These are phyloP conservation scores for Dromius quadrimaculatus DNA, from an alignment of 2,888 invertebrate genomes.

Conservation along the genomic window DNA sequence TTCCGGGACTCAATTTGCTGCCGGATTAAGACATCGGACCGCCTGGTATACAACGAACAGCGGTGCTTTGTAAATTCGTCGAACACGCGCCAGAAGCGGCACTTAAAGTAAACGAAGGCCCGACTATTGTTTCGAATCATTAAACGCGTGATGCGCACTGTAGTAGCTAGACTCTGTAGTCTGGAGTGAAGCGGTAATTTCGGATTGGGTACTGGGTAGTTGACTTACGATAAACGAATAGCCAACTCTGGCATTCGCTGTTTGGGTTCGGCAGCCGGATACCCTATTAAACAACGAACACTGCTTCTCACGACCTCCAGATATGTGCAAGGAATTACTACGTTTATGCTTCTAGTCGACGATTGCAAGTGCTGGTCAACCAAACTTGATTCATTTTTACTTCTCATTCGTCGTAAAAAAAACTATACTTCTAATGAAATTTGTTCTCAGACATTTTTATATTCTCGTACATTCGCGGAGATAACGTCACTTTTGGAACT, in stretches of 20 bases:
- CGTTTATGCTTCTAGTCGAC: background rate
- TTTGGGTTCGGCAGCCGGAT: conserved; percentile 9
- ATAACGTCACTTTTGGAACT: no score
- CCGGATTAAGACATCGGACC: conserved; percentile 67
- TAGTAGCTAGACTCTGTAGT: no score
- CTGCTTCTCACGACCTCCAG: background rate
- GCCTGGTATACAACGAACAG: conserved; percentile 12
- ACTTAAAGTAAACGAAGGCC: conserved; percentile 68
- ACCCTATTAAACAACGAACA: conserved; percentile 21
- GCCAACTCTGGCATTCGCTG: conserved; percentile 28
- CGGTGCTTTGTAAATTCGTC: conserved; percentile 66
- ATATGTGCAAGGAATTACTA: conserved; percentile 27
- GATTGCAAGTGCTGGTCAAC: no score
- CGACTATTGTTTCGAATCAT: conserved; percentile 66
- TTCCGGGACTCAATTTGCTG: conserved; percentile 65
- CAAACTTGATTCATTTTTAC: conserved; percentile 11
- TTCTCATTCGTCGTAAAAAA: conserved; percentile 29
- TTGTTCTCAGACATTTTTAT: no score
- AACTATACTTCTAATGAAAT: conserved; percentile 29
- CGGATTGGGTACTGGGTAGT: conserved; percentile 42
- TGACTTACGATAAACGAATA: conserved; percentile 51
- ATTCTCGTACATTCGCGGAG: no score
- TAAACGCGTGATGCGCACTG: conserved; percentile 63
- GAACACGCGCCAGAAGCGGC: conserved; percentile 67
- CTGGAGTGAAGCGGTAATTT: conserved; percentile 54